Conservation (phyloP, 2,797 vertebrate species). For the Tinamus major region DNA sequence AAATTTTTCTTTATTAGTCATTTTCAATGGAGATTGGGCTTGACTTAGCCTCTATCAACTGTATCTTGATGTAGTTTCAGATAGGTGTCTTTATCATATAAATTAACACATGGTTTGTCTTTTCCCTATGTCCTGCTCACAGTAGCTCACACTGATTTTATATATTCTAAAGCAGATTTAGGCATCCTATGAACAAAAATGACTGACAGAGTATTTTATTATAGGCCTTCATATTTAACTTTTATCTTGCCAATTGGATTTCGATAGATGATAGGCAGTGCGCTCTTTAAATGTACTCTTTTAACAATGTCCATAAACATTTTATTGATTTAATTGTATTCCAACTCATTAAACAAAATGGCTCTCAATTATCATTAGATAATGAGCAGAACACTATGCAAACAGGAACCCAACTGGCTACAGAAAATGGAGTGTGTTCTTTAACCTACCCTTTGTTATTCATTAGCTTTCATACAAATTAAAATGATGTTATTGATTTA, state of each 20-base stretch:
- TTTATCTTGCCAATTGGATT: not conserved
- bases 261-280: not conserved
- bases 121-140: not conserved
- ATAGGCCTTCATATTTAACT: not conserved
- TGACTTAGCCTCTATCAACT: not conserved
- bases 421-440: not conserved
- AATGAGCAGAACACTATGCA: constrained; percentile 31
- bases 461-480: not conserved
- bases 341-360: constrained; percentile 41
- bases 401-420: not conserved
- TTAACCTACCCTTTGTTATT: not conserved
- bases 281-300: not conserved
- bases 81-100: not conserved
- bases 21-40: not conserved
- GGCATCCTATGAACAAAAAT: not conserved
- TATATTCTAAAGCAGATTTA: not conserved
- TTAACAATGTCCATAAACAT: constrained; percentile 21
- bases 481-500: not conserved
- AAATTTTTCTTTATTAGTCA: not conserved
- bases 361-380: constrained; percentile 24
- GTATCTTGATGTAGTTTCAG: not conserved
- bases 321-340: constrained; percentile 53
- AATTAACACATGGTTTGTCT: not conserved
- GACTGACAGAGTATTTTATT: not conserved
- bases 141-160: not conserved